These are phyloP conservation scores for Brachionus asplanchnoidis DNA, from an alignment of 1,140 invertebrate species.

Conservation along the genomic window DNA sequence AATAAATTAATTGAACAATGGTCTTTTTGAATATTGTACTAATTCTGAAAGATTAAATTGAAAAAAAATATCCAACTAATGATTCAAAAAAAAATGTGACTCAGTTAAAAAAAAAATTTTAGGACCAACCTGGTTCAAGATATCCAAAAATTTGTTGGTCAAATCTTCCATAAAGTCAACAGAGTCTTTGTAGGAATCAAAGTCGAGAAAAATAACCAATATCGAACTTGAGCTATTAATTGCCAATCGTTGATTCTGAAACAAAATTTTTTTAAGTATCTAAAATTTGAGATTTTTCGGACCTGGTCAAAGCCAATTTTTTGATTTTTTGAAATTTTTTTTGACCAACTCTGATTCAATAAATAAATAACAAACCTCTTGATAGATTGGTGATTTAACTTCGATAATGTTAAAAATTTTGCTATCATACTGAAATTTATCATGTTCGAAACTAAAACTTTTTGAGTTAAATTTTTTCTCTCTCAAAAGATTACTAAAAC, in stretches of 20 bases:
- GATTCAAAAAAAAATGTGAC: no score
- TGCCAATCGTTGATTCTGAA: not conserved
- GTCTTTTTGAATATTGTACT: no score
- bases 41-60: no score
- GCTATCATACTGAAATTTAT: not conserved
- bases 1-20: no score
- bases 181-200: not conserved
- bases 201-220: not conserved
- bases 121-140: not conserved
- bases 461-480: not conserved
- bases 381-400: not conserved
- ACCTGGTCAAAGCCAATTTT: no score
- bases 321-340: not conserved
- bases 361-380: not conserved
- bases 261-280: not conserved
- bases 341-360: not conserved
- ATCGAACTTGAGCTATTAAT: not conserved
- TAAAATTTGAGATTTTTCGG: no score
- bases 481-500: not conserved
- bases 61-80: no score
- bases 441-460: not conserved
- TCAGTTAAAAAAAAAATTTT: not conserved
- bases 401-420: not conserved
- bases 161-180: not conserved
- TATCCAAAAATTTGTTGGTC: not conserved